Base-by-base conservation (phyloP, 2,888 invertebrate species). In the Sinopyrophorus schimmeli region DNA sequence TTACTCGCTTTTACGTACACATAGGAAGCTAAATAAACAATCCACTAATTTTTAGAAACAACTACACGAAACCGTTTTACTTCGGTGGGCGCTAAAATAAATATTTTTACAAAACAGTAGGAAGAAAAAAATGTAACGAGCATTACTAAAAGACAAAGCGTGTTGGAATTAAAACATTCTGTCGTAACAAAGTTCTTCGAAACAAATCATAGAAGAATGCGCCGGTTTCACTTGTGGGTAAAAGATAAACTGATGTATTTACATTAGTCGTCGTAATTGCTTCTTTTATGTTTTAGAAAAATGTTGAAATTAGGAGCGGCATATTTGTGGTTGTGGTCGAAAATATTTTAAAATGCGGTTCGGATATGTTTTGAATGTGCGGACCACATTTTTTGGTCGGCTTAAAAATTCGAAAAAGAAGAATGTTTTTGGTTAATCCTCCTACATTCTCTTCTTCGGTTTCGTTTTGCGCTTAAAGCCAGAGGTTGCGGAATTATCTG, bases 261-360 rank as follows among this genome's bases (percentile, higher is more conserved):
- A 46, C 46, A 46, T 46, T 46, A 38, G 38, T 46, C 23, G 37
- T 20, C 10, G 38, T 46, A 46, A 46, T 46, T 46, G 46, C 46
- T 46, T 46, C 46, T 49, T n/a, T 49, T 38, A 49, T 49, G 43
- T 38, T 24, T 27, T 37, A 32, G 49, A 49, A 49, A 49, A 49
- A 49, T 43, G 43, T 32, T 37, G 42, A 39, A 44, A 43, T 49
- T 49, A 38, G 49, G 49, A 49, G 49, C 42, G 49, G 43, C 49
- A 38, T 49, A 49, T 49, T 43, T 49, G 49, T 38, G 42, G 42
- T 49, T 43, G 42, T 23, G 42, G 44, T 38, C 23, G 37, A 23
- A 32, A 20, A 12, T 20, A 32, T 32, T 32, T 32, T 20, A 32
- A 20, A 24, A 35, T 14, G 23, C 23, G 6, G 12, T 11, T n/a